A percentile compares a stretch with the other conserved stretches of the same genome.
These are phyloP conservation scores for Anguilla anguilla DNA, from an alignment of 2,797 vertebrate genomes.

Conservation along the genomic window DNA sequence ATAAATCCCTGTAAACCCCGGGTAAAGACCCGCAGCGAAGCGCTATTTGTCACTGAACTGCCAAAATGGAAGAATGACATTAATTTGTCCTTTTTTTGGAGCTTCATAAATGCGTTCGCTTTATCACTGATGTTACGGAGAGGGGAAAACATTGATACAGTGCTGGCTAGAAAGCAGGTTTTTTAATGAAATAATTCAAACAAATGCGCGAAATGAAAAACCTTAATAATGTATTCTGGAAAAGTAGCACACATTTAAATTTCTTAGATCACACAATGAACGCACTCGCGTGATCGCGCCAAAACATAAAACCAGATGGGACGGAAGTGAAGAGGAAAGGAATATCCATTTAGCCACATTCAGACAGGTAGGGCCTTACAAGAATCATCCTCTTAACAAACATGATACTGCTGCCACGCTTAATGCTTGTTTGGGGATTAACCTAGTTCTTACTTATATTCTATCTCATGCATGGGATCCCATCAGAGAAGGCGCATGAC, in stretches of 20 bases:
- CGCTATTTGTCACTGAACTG: neutral
- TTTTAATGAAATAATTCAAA: too few relatives aligned
- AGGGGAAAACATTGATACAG: neutral
- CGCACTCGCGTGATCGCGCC: neutral
- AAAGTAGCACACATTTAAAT: neutral
- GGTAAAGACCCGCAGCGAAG: neutral
- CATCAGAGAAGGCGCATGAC: neutral
- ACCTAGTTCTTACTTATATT: neutral
- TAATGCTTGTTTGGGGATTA: conserved; percentile 10
- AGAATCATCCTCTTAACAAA: neutral
- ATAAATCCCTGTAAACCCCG: neutral
- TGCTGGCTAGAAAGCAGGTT: neutral
- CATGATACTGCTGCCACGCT: neutral
- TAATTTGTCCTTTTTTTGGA: neutral
- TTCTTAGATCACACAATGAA: neutral
- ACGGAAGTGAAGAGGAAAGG: neutral
- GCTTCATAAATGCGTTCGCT: neutral
- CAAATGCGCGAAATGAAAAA: too few relatives aligned
- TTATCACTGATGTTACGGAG: neutral
- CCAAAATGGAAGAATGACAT: neutral
- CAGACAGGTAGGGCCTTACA: neutral
- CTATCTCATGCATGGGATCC: neutral
- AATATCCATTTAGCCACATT: neutral
- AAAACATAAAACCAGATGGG: neutral
- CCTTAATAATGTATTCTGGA: neutral